Base-by-base conservation (phyloP, 2,888 invertebrate species). In the Agrilus mali region DNA sequence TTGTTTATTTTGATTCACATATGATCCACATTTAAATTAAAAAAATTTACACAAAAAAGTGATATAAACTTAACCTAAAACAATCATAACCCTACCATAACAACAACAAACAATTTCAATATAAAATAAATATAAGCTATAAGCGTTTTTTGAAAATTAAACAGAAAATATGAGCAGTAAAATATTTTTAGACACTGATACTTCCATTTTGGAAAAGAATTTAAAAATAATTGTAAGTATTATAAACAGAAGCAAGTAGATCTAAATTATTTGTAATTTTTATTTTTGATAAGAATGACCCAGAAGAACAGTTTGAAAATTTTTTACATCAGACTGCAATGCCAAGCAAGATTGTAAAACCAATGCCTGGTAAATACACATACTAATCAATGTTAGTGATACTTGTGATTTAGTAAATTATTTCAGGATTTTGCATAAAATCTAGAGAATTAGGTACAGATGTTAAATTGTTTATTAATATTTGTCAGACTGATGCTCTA, bases 401-500 rank as follows among this genome's bases (percentile, higher is more conserved):
- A 22, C 36, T 31, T 31, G 12, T 31, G 15, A 12, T 36, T 37
- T 16, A 38, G 17, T 14, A n/a, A 35, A 16, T 36, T n/a, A 5
- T 60, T 59, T 7, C 60, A 87, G 89, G 88, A 38, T 74, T 83
- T 52, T 89, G 89, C 60, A 74, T 88, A 0, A 90, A 90, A 69
- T 76, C 82, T 4, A 77, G 70, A 49, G 77, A 80, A 48, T 71
- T 74, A 37, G 75, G 74, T 31, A 73, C 73, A 44, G 78, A 78
- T 46, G 60, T 60, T 27, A 90, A 90, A 66, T 69, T 86, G 22
- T 94, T 94, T 63, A 74, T 93, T 17, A 94, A 94, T 59, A 73
- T 93, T 43, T 93, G 93, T 59, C 76, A 80, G 47, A 82, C 86
- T 1, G 78, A 79, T 50, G 82, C 82, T 36, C 80, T 87, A 52